phyloP scores from a whole-genome alignment of 2,113 vertebrate species.

The Cinclus cinclus region DNA sequence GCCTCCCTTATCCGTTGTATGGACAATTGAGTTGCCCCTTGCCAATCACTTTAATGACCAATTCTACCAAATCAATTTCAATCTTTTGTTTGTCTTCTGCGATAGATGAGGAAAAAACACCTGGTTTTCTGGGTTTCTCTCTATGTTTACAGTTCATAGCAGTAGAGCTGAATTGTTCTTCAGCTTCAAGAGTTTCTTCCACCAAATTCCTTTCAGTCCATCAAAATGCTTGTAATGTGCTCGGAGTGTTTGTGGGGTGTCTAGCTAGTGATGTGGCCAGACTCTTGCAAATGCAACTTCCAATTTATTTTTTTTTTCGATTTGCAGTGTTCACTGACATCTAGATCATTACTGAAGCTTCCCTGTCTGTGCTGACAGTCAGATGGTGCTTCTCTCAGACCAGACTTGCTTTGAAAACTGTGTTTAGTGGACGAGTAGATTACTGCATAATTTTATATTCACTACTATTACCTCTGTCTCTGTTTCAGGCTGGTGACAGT shows the following conservation, averaged over 20 bases:
- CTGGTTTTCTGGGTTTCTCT: not conserved
- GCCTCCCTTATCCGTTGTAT: not conserved
- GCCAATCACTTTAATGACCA: not conserved
- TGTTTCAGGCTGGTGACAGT: not conserved
- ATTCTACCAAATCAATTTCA: not conserved
- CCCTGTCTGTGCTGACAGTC: not conserved
- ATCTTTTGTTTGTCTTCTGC: not conserved
- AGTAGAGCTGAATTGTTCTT: not conserved
- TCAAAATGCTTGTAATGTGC: not conserved
- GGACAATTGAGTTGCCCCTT: not conserved
- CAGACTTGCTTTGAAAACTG: not conserved
- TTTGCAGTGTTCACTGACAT: not conserved
- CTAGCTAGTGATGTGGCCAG: not conserved
- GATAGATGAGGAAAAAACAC: not conserved
- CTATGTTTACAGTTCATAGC: not conserved
- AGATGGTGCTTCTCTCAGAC: not conserved
- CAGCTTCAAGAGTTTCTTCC: not conserved
- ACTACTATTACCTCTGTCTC: not conserved
- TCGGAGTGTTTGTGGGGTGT: not conserved
- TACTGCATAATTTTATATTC: not conserved
- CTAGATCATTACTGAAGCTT: not conserved
- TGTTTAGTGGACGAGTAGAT: not conserved
- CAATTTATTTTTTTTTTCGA: not conserved
- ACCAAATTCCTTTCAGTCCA: not conserved
- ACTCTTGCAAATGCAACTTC: not conserved